Evolutionary conservation across 2,888 invertebrate genomes (phyloP).

Genomic region (Drosophila niveifrons): DNA sequence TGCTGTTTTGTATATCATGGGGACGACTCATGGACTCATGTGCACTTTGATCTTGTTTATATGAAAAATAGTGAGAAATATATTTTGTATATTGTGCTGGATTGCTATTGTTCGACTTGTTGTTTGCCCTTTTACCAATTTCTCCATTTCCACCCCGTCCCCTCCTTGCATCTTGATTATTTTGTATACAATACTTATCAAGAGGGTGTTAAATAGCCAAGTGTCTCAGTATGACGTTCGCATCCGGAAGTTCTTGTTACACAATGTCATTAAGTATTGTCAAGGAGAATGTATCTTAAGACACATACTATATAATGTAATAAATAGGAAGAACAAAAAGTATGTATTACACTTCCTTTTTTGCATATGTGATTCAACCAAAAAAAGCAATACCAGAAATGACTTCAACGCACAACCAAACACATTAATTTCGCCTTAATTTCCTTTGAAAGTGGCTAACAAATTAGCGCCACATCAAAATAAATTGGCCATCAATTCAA

Average conservation of each 20-base stretch:
- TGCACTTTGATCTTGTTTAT: conserved; percentile 80
- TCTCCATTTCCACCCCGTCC: not conserved
- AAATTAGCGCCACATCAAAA: conserved; percentile 56
- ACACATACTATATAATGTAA: too few species aligned
- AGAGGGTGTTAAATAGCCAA: conserved; percentile 73
- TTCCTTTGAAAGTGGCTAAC: conserved; percentile 30
- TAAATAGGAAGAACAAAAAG: not conserved
- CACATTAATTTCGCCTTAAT: conserved; percentile 20
- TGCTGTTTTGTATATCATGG: conserved; percentile 78
- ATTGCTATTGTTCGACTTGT: conserved; percentile 49
- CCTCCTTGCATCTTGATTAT: conserved; percentile 30
- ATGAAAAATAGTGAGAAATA: conserved; percentile 74
- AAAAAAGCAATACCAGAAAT: conserved; percentile 30
- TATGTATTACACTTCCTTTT: not conserved
- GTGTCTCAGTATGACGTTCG: conserved; percentile 41
- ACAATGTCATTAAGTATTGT: conserved; percentile 57
- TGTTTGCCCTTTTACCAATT: conserved; percentile 30
- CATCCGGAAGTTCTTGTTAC: conserved; percentile 52
- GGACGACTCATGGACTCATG: conserved; percentile 69
- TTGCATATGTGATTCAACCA: conserved; percentile 12
- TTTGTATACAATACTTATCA: conserved; percentile 73
- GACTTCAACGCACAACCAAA: conserved; percentile 36
- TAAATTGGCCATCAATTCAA: conserved; percentile 56
- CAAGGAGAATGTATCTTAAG: conserved; percentile 7
- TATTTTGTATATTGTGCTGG: conserved; percentile 51